Base-by-base conservation (phyloP, 2,888 invertebrate species). In the Tetropium fuscum region DNA sequence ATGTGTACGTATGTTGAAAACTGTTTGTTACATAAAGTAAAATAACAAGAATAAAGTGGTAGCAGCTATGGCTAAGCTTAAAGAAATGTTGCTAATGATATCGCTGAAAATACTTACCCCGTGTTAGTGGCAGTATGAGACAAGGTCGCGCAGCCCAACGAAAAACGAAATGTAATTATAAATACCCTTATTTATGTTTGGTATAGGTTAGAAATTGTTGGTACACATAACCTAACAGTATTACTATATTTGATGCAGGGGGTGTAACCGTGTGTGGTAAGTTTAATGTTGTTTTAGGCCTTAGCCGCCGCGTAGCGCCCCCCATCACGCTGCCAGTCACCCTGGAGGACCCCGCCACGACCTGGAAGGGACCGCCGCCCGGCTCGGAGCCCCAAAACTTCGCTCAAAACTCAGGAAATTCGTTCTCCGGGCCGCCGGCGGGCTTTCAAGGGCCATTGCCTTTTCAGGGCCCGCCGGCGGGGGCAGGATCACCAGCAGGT, bases 291-390 rank as follows among this genome's bases (percentile, higher is more conserved):
- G 63, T 81, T 83, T 40, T 84, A 91, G 93, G 92, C 87, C 91
- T 92, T 88, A 92, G 91, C 87, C 90, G 93, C 86, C 90, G 91
- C 83, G 90, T 84, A 81, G 83, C 83, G 78, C 85, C 86, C 78
- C 84, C 87, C 82, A 85, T 87, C 83, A 85, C 86, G 83, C 84
- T 87, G 83, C 87, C 89, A 81, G 87, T 88, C 84, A 88, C 88
- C 81, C 88, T 90, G 87, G 90, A 90, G 85, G 90, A 90, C 84
- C 87, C 88, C 78, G 84, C 87, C 80, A 86, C 87, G 78, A 90
- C 89, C 83, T 93, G 93, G 93, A 93, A 93, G 87, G 89, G 88
- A 84, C 88, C 83, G 84, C 88, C 87, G 80, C 85, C 87, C 81
- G 86, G 86, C 79, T 86, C 87, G 80, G 85, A 84, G 82, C 84